These are phyloP conservation scores for Hippocampus zosterae DNA, from an alignment of 2,113 vertebrate genomes.

Conservation along the genomic window DNA sequence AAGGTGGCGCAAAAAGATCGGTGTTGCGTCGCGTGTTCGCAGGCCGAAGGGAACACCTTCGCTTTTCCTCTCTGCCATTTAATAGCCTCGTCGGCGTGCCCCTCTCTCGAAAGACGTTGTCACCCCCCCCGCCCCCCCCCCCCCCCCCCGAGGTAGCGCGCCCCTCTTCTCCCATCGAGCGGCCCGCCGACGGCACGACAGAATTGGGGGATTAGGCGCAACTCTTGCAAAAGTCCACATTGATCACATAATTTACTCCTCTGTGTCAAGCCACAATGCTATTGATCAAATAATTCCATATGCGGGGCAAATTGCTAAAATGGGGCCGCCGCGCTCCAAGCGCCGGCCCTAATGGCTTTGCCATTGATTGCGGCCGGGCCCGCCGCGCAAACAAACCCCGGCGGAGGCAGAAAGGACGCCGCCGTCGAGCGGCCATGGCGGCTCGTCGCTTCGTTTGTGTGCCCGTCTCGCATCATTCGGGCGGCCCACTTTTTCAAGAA, in stretches of 20 bases:
- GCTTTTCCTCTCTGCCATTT: constrained; percentile 61
- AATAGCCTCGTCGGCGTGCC: constrained; percentile 58
- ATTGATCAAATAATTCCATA: constrained; percentile 79
- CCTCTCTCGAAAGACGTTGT: constrained; percentile 43
- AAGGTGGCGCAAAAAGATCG: background rate
- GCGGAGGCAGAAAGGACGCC: constrained; percentile 40
- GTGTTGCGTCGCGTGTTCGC: constrained; percentile 40
- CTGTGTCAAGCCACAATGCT: constrained; percentile 70
- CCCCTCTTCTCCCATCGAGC: constrained; percentile 31
- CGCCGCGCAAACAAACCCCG: constrained; percentile 67
- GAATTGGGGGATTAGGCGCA: constrained; percentile 8
- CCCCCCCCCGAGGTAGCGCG: constrained; percentile 27
- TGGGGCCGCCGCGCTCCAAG: constrained; percentile 67
- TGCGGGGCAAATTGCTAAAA: constrained; percentile 73
- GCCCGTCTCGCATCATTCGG: constrained; percentile 55
- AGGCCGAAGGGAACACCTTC: constrained; percentile 10
- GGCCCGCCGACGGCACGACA: constrained; percentile 28
- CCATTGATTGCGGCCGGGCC: constrained; percentile 63
- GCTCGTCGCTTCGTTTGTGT: constrained; percentile 31
- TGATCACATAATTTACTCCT: constrained; percentile 80
- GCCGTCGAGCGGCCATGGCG: background rate
- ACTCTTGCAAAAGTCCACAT: constrained; percentile 51
- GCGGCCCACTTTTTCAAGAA: constrained; percentile 51
- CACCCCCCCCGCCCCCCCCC: constrained; percentile 21
- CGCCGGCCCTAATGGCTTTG: constrained; percentile 69